Conservation (phyloP, 2,797 vertebrate species). For the Liparis tanakae region DNA sequence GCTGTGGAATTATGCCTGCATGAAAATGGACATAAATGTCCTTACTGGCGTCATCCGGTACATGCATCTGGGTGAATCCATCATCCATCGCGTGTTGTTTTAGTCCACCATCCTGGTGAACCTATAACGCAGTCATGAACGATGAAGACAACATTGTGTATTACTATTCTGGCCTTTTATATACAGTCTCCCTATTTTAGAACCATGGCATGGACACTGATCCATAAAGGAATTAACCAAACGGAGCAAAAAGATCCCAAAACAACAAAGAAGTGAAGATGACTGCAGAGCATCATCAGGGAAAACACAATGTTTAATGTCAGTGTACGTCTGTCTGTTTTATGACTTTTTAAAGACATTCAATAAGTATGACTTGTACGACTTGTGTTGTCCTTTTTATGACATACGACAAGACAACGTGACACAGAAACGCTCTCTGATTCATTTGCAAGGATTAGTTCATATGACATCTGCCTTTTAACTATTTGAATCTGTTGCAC, state of each 20-base stretch:
- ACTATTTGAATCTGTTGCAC: not conserved
- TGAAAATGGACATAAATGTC: not conserved
- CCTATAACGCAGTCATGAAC: too few species aligned
- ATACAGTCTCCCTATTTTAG: not conserved
- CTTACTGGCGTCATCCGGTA: not conserved
- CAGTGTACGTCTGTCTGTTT: not conserved
- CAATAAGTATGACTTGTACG: too few species aligned
- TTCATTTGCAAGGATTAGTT: not conserved
- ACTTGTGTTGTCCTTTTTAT: too few species aligned
- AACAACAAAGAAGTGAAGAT: conserved; percentile 6
- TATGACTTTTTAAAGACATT: not conserved
- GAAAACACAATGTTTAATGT: not conserved
- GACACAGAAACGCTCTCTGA: not conserved
- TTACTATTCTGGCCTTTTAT: not conserved
- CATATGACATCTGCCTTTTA: not conserved
- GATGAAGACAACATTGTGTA: too few species aligned
- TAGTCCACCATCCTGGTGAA: not conserved
- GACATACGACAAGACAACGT: not conserved
- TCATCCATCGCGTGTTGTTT: not conserved
- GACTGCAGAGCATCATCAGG: not conserved
- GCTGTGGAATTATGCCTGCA: not conserved
- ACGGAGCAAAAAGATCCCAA: not conserved
- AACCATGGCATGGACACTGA: not conserved
- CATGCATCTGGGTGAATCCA: not conserved
- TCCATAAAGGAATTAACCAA: not conserved